Conservation (phyloP, 2,888 invertebrate species). For the Orgyia antiqua region DNA sequence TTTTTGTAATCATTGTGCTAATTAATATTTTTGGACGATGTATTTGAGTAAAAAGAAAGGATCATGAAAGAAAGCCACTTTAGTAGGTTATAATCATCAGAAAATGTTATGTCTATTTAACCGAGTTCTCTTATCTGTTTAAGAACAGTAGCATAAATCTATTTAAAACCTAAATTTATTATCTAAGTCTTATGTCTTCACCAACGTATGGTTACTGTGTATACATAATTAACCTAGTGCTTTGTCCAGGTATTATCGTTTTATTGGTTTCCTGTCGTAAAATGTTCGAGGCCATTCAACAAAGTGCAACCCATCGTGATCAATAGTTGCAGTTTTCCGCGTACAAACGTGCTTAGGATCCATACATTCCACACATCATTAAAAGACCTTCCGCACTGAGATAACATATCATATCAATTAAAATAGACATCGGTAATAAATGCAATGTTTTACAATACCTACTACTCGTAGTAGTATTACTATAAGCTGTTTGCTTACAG, state of each 20-base stretch:
- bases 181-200: slow-evolving; percentile 5
- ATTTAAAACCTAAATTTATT: no score
- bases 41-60: no score
- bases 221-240: slow-evolving; percentile 49
- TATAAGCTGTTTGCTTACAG: no score
- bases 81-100: no score
- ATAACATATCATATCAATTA: slow-evolving; percentile 19
- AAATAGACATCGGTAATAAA: not conserved
- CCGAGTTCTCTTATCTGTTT: no score
- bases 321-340: slow-evolving; percentile 56
- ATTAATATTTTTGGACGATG: no score
- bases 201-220: slow-evolving; percentile 15
- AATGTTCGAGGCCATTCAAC: slow-evolving; percentile 54
- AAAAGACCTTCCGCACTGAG: slow-evolving; percentile 14
- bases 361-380: slow-evolving; percentile 15
- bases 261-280: slow-evolving; percentile 72
- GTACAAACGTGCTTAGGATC: slow-evolving; percentile 26
- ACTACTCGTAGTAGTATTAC: no score
- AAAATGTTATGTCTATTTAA: no score
- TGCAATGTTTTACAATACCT: not conserved
- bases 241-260: slow-evolving; percentile 66
- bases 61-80: no score
- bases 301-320: slow-evolving; percentile 49
- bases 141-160: no score
- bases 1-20: no score